Conservation (phyloP, 2,113 vertebrate genomes). For the Mugil cephalus region DNA sequence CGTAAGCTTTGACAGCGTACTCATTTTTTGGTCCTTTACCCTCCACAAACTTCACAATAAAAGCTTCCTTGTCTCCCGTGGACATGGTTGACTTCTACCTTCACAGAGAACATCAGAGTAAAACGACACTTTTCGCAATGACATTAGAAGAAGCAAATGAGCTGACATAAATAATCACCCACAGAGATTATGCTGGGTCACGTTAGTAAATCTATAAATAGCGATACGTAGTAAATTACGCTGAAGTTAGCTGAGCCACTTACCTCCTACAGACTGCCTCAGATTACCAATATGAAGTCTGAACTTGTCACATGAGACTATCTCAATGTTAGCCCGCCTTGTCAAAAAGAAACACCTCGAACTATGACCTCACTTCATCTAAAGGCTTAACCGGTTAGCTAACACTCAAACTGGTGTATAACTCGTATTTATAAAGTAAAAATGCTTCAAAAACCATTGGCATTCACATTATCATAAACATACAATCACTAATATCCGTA, state of each 20-base stretch:
- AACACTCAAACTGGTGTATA: not conserved
- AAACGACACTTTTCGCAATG: not conserved
- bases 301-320: not conserved
- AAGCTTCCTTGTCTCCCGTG: slow-evolving; percentile 80
- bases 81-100: slow-evolving; percentile 84
- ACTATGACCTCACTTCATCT: not conserved
- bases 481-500: accelerated
- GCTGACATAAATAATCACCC: not conserved
- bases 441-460: not conserved
- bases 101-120: not conserved
- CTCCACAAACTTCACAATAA: slow-evolving; percentile 93
- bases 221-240: not conserved
- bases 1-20: slow-evolving; percentile 88
- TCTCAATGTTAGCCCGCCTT: not conserved
- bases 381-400: not conserved
- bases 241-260: not conserved
- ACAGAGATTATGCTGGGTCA: not conserved
- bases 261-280: slow-evolving; percentile 13
- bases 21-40: slow-evolving; percentile 82
- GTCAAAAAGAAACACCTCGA: not conserved
- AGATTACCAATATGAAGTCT: not conserved
- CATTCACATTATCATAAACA: not conserved
- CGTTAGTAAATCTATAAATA: not conserved
- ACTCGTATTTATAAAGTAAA: not conserved
- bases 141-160: not conserved